Evolutionary conservation across 2,113 vertebrate genomes (phyloP).

Genomic region (Mionectes macconnelli): DNA sequence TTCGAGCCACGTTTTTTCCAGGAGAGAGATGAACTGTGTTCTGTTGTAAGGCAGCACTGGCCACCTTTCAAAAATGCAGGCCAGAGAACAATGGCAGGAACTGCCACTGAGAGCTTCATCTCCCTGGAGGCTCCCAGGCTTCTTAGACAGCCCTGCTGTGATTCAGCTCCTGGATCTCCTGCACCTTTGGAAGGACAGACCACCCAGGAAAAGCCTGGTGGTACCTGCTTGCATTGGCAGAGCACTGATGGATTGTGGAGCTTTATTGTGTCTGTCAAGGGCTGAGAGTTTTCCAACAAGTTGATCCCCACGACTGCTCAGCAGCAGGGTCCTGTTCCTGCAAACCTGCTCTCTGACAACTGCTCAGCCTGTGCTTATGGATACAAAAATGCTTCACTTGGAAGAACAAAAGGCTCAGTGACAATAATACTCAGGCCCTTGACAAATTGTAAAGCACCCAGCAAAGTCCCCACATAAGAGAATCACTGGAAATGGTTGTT

Average conservation of each 20-base stretch:
- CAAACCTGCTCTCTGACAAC: neutral
- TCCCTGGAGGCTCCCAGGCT: neutral
- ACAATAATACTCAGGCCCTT: neutral
- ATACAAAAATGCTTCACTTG: neutral
- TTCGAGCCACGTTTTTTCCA: neutral
- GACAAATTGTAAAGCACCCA: neutral
- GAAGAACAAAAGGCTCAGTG: neutral
- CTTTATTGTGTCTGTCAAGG: neutral
- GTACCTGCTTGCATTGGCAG: neutral
- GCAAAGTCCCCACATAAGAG: neutral
- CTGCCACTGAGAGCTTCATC: neutral
- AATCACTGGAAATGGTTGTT: neutral
- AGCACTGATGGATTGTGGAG: neutral
- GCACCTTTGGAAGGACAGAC: neutral
- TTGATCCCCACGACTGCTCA: neutral
- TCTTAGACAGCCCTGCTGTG: neutral
- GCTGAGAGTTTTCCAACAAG: neutral
- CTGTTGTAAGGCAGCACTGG: neutral
- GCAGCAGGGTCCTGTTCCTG: neutral
- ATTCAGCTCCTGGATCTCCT: neutral
- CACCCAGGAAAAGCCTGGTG: neutral
- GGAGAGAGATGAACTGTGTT: neutral
- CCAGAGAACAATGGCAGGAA: slow-evolving; percentile 11
- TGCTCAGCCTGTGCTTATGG: neutral
- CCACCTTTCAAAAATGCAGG: neutral